phyloP scores from a whole-genome alignment of 2,888 invertebrate genomes.

The Chaitophorus viminalis region DNA sequence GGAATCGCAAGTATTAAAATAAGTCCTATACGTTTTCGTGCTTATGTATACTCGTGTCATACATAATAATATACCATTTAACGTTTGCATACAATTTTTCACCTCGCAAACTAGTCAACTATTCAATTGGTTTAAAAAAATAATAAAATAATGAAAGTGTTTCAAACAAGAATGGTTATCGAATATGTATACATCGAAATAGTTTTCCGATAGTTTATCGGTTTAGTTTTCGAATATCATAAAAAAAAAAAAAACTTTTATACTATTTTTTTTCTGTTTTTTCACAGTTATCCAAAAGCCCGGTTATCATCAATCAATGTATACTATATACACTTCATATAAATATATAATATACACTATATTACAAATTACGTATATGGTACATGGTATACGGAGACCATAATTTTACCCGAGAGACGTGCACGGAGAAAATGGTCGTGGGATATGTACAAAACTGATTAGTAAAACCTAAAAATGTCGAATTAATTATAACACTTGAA shows the following conservation, averaged over 20 bases:
- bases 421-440: background rate
- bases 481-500: slow-evolving; percentile 24
- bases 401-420: background rate
- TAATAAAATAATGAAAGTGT: background rate
- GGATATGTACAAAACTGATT: background rate
- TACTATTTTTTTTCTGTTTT: background rate
- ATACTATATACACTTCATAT: no score
- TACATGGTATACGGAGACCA: background rate
- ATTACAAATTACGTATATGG: background rate
- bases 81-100: background rate
- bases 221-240: slow-evolving; percentile 4
- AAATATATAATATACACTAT: no score
- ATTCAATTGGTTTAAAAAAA: background rate
- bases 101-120: background rate
- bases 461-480: slow-evolving; percentile 44
- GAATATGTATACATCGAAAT: background rate
- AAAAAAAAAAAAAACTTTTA: background rate
- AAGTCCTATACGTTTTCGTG: background rate
- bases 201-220: background rate
- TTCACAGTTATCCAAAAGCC: background rate
- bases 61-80: no score
- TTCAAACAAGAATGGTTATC: background rate
- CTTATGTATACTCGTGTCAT: background rate
- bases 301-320: slow-evolving; percentile 33
- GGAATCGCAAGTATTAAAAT: background rate